These are phyloP conservation scores for Percopsis omiscomaycus DNA, from an alignment of 2,797 vertebrate genomes.

Conservation along the genomic window DNA sequence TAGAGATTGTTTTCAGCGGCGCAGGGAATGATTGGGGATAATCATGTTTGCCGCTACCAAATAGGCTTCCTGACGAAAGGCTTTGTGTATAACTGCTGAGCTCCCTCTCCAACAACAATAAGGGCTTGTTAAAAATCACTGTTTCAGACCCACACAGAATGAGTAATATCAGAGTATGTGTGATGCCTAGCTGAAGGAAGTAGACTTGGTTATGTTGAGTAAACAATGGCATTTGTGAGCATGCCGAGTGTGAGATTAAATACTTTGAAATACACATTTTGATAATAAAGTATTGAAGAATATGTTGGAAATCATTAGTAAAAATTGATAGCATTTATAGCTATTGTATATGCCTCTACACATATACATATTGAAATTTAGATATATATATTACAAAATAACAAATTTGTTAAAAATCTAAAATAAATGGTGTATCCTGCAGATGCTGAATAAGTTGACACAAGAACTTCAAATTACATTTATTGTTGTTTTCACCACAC, in stretches of 20 bases:
- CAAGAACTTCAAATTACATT: constrained; percentile 25
- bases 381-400: no score
- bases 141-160: constrained; percentile 13
- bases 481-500: constrained; percentile 16
- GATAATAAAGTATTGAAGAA: no score
- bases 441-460: background rate
- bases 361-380: no score
- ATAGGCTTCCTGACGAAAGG: constrained; percentile 32
- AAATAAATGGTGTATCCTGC: no score
- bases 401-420: no score
- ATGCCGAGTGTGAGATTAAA: no score
- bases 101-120: constrained; percentile 28
- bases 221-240: background rate
- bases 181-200: constrained; percentile 13
- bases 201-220: background rate
- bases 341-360: no score
- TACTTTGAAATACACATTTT: no score
- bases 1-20: constrained; percentile 12
- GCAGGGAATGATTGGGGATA: constrained; percentile 31
- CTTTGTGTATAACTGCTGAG: constrained; percentile 35
- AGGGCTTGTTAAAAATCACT: constrained; percentile 32
- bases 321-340: no score
- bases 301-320: no score
- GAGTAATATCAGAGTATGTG: constrained; percentile 16
- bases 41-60: constrained; percentile 36